Base-by-base conservation (phyloP, 2,797 vertebrate genomes). In the Danio kyathit region DNA sequence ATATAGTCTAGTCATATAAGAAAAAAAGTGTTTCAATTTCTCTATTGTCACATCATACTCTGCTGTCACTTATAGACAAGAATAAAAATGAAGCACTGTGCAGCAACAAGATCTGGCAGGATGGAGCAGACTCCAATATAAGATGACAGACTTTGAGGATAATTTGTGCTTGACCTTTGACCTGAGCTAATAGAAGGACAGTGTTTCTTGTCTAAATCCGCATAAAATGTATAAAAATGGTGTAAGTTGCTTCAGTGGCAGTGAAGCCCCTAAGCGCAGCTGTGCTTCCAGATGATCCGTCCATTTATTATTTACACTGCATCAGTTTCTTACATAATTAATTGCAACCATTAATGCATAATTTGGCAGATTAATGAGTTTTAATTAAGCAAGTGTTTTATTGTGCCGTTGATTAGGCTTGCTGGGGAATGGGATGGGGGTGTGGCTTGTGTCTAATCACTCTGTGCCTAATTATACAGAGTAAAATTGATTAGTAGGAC, bases 351-450 rank as follows among this genome's bases (percentile, higher is more conserved):
- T 90, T 90, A 91, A 91, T 88, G 86, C 83, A 79, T 64, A 89
- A 91, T 89, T 89, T 84, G 74, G 88, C 84, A 90, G 83, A 84
- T 90, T 91, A 91, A 92, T 91, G 89, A 88, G 88, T 90, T 90
- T 91, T 90, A 92, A 93, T 91, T 88, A 90, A 88, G 81, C 76
- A 67, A 83, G 87, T 90, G 88, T 89, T 92, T 92, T 88, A 84
- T 80, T 79, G 86, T 88, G 83, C 83, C 89, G 89, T 86, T 89
- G 89, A 89, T 92, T 83, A 83, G 87, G 87, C 87, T 83, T 86
- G 82, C 84, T 70, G 87, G 88, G 81, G 74, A 52, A 81, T 72
- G 88, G 86, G 87, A 86, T 86, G 84, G 82, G 84, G 80, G 84
- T 82, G 88, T 86, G 88, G 83, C 89, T 87, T 86, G 59, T 74